These are phyloP conservation scores for Eutolmus rufibarbis DNA, from an alignment of 2,888 invertebrate genomes.

Conservation along the genomic window DNA sequence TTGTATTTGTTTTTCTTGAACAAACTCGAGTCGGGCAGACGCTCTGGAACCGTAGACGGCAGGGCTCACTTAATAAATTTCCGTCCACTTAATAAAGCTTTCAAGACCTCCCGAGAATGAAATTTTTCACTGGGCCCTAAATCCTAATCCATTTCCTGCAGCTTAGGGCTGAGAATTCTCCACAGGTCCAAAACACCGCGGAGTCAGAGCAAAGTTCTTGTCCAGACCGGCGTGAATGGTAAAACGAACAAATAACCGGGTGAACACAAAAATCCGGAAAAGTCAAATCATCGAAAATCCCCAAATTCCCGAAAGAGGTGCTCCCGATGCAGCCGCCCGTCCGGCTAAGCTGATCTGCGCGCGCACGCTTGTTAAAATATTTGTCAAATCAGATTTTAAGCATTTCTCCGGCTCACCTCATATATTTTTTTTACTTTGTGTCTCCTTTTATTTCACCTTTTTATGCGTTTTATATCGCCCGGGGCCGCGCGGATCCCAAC, in stretches of 20 bases:
- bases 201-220: background rate
- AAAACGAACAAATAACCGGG: background rate
- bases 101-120: background rate
- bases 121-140: background rate
- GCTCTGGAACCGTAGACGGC: background rate
- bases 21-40: background rate
- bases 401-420: background rate
- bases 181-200: background rate
- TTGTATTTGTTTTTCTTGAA: background rate
- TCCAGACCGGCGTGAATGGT: background rate
- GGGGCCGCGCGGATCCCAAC: background rate
- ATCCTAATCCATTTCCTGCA: background rate
- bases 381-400: slow-evolving; percentile 37
- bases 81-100: background rate
- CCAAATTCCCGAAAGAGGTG: background rate
- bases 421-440: background rate
- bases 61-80: background rate
- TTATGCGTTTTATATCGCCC: background rate
- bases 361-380: slow-evolving; percentile 40
- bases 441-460: slow-evolving; percentile 8
- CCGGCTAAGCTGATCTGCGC: slow-evolving; percentile 4
- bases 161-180: background rate
- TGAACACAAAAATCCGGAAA: background rate
- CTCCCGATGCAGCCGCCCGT: background rate
- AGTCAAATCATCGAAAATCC: background rate